Evolutionary conservation across 2,888 invertebrate genomes (phyloP).

Genomic region (Harpalus rufipes): DNA sequence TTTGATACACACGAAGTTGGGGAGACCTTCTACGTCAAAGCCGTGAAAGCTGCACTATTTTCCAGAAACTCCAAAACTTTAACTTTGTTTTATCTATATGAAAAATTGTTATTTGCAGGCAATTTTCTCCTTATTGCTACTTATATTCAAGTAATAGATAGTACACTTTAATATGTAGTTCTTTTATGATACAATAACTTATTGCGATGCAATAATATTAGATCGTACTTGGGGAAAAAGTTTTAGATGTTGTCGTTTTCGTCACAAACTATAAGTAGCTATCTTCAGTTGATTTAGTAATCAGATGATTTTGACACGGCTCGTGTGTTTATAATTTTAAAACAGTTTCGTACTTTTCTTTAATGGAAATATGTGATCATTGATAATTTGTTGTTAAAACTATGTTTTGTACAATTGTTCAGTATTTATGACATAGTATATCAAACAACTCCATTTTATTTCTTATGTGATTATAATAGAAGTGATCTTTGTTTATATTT

Average conservation of each 20-base stretch:
- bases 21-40: constrained; percentile 36
- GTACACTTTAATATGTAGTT: background rate
- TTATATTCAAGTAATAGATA: background rate
- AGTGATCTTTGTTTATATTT: constrained; percentile 49
- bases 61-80: constrained; percentile 11
- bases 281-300: constrained; percentile 53
- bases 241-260: background rate
- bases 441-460: constrained; percentile 11
- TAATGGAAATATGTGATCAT: constrained; percentile 39
- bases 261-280: constrained; percentile 17
- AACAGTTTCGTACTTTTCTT: constrained; percentile 34
- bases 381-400: constrained; percentile 18
- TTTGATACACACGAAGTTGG: constrained; percentile 54
- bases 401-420: constrained; percentile 25
- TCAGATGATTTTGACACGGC: constrained; percentile 65
- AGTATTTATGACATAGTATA: constrained; percentile 56
- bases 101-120: background rate
- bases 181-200: background rate
- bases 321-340: constrained; percentile 44
- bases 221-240: background rate
- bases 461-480: constrained; percentile 36
- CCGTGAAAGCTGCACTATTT: constrained; percentile 10
- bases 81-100: background rate
- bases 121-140: background rate
- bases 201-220: background rate